Evolutionary conservation across 2,888 invertebrate genomes (phyloP), one percentile per base, ranked within the genome.

Genomic region (Cinara cedri): DNA sequence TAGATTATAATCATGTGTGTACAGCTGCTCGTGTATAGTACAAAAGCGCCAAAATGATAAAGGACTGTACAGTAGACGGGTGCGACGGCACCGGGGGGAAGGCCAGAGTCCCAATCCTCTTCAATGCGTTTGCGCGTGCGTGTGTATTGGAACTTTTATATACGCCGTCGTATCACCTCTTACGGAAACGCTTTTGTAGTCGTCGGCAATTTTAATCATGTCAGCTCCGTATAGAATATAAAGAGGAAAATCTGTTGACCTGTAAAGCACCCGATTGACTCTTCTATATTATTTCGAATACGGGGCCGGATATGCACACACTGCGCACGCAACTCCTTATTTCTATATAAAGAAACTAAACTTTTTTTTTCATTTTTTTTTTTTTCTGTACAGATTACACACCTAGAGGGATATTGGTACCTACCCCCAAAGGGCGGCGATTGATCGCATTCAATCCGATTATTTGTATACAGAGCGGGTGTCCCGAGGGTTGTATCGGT

Each of bases 251-350:
- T 68, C 76, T 57, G 76, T 55, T 68, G 76, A 76, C 68, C 76
- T 46, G 68, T 66, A 68, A 76, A 76, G 76, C 49, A 57, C 68
- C 57, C 76, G 76, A 76, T 76, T 68, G 76, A 68, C 76, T 75
- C 55, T 66, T 75, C 54, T 75, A n/a, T n/a, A n/a, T n/a, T n/a
- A 75, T 65, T 65, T 42, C 19, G 13, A 60, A 19, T 49, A 60
- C 24, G 26, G n/a, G 10, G 3, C 10, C 44, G 44, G 14, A 57
- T 44, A 54, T 21, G 8, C 14, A 14, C 34, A 24, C 10, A 42
- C n/a, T 11, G 11, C n/a, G 4, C 1, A 16, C 42, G 14, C 9
- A 46, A 34, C 51, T 62, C 26, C 51, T 51, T 60, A 74, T 51
- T 51, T 63, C 34, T 34, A 71, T 57, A 71, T 34, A 34, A 34